A percentile compares a stretch with the other conserved stretches of the same genome.
phyloP scores from a whole-genome alignment of 2,113 vertebrate genomes.

The Apteryx owenii region DNA sequence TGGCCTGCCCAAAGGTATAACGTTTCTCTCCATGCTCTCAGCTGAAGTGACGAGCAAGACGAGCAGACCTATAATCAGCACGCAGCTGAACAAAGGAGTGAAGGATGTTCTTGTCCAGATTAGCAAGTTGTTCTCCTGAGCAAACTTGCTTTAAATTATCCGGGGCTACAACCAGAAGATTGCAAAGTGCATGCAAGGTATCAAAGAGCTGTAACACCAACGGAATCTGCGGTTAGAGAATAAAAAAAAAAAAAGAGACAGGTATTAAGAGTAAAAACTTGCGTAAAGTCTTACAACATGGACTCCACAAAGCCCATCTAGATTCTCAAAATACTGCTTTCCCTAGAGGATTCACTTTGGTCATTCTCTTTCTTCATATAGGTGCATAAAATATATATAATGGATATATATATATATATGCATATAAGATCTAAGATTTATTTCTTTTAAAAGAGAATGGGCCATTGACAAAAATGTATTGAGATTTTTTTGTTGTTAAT shows the following conservation, averaged over 20 bases:
- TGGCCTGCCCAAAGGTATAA: constrained; percentile 20
- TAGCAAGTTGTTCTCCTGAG: constrained; percentile 97
- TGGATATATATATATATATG: too few relatives aligned
- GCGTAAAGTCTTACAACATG: background rate
- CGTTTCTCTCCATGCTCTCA: constrained; percentile 69
- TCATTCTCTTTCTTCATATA: background rate
- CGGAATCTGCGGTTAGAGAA: constrained; percentile 82
- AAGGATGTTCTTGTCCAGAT: constrained; percentile 96
- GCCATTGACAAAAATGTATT: background rate
- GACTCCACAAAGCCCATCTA: background rate
- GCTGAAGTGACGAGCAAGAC: constrained; percentile 97
- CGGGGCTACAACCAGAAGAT: constrained; percentile 96
- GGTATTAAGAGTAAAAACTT: background rate
- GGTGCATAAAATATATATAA: too few relatives aligned
- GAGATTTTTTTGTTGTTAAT: too few relatives aligned
- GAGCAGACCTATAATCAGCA: constrained; percentile 94
- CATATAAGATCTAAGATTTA: background rate
- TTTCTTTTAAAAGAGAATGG: background rate
- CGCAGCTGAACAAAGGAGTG: constrained; percentile 98
- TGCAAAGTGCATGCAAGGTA: constrained; percentile 97
- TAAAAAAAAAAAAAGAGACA: background rate
- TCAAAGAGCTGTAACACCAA: constrained; percentile 98
- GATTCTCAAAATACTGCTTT: background rate
- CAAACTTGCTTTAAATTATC: constrained; percentile 99
- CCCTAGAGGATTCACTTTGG: background rate